Conservation (phyloP, 2,797 vertebrate species). For the Sciurus carolinensis region DNA sequence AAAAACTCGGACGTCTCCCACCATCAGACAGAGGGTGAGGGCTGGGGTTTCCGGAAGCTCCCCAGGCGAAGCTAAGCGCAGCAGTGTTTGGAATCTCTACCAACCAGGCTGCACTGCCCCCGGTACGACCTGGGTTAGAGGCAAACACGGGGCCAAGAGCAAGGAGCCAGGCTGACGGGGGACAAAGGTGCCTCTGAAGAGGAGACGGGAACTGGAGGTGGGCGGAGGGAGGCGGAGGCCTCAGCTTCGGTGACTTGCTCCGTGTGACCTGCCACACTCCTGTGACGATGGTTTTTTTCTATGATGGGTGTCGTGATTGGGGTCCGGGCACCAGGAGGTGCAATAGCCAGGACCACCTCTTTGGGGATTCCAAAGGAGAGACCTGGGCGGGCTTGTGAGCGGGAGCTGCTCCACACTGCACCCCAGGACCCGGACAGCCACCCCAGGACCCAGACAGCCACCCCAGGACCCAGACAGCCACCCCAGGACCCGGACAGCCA, state of each 20-base stretch:
- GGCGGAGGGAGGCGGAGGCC: not conserved
- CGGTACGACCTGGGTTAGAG: not conserved
- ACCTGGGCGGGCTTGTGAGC: not conserved
- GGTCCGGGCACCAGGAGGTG: too few relatives aligned
- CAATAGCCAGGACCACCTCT: not conserved
- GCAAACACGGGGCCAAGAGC: not conserved
- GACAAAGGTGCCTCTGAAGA: not conserved
- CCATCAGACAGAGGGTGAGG: not conserved
- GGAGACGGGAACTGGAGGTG: not conserved
- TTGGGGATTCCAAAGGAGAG: not conserved
- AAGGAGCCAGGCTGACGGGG: not conserved
- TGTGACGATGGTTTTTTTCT: not conserved
- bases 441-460: not conserved
- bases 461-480: not conserved
- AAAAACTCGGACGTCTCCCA: not conserved
- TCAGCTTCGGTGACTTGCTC: not conserved
- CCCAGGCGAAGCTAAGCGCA: not conserved
- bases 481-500: not conserved
- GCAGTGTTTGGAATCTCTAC: not conserved
- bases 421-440: not conserved
- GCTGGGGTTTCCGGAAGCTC: not conserved
- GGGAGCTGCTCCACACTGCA: not conserved
- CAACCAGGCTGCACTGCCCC: not conserved
- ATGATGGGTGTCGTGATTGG: not conserved
- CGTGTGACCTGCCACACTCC: not conserved